Evolutionary conservation across 2,888 invertebrate genomes (phyloP).

Genomic region (Drosophila gaucha): DNA sequence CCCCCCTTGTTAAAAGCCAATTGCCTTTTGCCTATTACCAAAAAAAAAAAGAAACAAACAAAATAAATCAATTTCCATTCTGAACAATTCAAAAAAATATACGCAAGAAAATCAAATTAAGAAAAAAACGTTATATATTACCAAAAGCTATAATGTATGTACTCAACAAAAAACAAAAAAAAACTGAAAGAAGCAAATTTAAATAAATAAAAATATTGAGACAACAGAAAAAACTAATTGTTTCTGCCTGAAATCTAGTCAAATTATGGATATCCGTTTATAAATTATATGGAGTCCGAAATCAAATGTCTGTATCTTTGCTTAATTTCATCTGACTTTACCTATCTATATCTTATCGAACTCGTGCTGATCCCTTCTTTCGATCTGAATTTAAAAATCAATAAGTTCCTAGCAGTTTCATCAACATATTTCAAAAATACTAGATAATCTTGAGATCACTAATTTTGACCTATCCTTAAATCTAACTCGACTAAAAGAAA

Average conservation of each 20-base stretch:
- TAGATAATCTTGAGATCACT: no score
- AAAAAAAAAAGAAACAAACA: not conserved
- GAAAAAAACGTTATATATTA: constrained; percentile 75
- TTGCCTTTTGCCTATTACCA: constrained; percentile 51
- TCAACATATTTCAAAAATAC: no score
- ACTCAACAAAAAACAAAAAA: constrained; percentile 63
- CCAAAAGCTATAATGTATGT: constrained; percentile 71
- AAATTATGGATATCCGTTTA: no score
- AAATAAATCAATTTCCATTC: constrained; percentile 50
- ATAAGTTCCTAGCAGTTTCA: no score
- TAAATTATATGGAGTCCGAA: no score
- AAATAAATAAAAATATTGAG: constrained; percentile 77
- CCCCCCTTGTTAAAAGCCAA: constrained; percentile 31
- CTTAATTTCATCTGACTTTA: no score
- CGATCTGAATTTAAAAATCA: no score
- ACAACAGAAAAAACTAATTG: constrained; percentile 39
- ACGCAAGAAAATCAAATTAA: constrained; percentile 73
- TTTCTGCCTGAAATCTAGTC: not conserved
- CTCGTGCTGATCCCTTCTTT: no score
- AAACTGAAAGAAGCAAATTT: constrained; percentile 66
- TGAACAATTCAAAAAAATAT: constrained; percentile 56
- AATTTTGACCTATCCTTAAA: no score
- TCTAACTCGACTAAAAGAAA: no score
- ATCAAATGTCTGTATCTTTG: no score
- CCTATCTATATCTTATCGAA: no score